Percentiles rank a stretch among this genome's conserved stretches.
Evolutionary conservation across 2,113 vertebrate genomes (phyloP).

Genomic region (Microcebus griseorufus): DNA sequence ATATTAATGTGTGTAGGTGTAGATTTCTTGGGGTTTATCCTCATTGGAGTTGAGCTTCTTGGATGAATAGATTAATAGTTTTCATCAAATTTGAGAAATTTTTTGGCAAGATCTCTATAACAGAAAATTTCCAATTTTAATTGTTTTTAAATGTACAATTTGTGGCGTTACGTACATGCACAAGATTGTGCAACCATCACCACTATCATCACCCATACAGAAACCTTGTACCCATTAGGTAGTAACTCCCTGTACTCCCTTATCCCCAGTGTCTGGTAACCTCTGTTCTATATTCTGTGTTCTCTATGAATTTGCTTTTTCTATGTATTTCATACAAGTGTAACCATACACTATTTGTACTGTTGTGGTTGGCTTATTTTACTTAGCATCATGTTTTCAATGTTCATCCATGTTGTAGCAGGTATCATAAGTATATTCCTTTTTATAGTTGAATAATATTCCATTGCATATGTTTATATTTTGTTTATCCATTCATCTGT

Average conservation of each 20-base stretch:
- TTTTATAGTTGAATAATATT: not conserved
- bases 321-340: not conserved
- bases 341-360: not conserved
- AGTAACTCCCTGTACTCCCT: not conserved
- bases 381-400: not conserved
- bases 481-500: not conserved
- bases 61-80: not conserved
- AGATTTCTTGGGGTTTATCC: not conserved
- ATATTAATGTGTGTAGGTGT: not conserved
- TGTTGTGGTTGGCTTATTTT: not conserved
- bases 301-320: not conserved
- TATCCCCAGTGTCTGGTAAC: not conserved
- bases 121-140: not conserved
- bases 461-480: not conserved
- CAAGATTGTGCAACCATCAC: not conserved
- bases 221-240: not conserved
- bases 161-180: too few relatives aligned
- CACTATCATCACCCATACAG: not conserved
- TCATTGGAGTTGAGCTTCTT: not conserved
- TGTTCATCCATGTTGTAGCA: not conserved
- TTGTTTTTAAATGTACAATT: not conserved
- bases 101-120: not conserved
- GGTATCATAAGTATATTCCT: not conserved
- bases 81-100: not conserved
- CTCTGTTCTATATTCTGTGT: not conserved